Conservation (phyloP, 2,888 invertebrate species). For the Plebejus melissa region DNA sequence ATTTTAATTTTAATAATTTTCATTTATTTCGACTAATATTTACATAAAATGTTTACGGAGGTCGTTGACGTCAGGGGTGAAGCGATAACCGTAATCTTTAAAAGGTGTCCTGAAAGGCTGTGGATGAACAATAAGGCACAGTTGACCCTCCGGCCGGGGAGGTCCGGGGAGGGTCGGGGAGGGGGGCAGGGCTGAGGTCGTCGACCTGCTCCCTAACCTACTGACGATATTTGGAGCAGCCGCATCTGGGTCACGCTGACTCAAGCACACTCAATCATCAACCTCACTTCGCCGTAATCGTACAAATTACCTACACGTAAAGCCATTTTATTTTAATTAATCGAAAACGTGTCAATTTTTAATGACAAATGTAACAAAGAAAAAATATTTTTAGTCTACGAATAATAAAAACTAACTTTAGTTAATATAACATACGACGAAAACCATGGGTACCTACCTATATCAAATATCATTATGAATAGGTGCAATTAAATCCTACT, state of each 20-base stretch:
- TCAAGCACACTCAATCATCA: slow-evolving; percentile 67
- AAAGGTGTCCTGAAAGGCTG: slow-evolving; percentile 4
- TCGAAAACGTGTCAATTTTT: neutral
- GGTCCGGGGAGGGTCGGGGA: slow-evolving; percentile 36
- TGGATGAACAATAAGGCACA: slow-evolving; percentile 18
- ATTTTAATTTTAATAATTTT: neutral
- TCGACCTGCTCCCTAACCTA: slow-evolving; percentile 74
- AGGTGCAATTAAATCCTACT: too few species aligned
- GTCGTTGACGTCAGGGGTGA: neutral
- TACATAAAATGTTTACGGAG: neutral
- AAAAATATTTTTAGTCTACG: neutral
- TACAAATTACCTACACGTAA: slow-evolving; percentile 46
- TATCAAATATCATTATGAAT: too few species aligned
- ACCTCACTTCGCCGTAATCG: slow-evolving; percentile 45
- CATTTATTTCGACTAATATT: neutral
- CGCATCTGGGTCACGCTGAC: slow-evolving; percentile 71
- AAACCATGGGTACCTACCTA: too few species aligned
- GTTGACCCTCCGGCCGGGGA: slow-evolving; percentile 41
- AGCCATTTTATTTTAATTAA: slow-evolving; percentile 30
- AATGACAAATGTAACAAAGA: neutral
- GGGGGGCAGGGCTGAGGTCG: slow-evolving; percentile 54
- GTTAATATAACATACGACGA: too few species aligned
- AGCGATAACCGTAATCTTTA: slow-evolving; percentile 24
- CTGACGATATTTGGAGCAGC: slow-evolving; percentile 70
- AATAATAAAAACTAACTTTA: too few species aligned